A percentile compares a stretch with the other conserved stretches of the same genome.
Conservation (phyloP, 2,113 vertebrate genomes). For the Chloebia gouldiae region DNA sequence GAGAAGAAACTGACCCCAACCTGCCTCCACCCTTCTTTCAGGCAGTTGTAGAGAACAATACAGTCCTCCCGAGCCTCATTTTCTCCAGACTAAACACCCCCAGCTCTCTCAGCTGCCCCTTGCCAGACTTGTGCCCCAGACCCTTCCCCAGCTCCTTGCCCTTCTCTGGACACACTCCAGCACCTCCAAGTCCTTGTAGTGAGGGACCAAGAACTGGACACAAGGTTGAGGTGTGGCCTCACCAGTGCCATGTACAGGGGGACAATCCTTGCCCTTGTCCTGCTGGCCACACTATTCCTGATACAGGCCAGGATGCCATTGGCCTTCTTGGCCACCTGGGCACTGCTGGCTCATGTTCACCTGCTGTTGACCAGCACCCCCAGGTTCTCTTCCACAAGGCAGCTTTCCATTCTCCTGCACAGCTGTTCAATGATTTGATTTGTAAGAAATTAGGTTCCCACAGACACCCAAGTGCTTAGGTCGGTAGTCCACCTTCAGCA, state of each 20-base stretch:
- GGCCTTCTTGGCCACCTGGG: neutral
- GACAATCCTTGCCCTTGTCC: neutral
- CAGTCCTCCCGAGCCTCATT: too few species aligned
- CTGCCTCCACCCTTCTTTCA: neutral
- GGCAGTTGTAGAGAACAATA: neutral
- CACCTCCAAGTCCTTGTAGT: too few species aligned
- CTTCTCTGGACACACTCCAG: neutral
- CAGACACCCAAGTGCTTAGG: neutral
- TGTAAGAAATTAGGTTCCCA: neutral
- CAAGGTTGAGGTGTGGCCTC: rapidly evolving
- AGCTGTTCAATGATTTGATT: neutral
- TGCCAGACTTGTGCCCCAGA: neutral
- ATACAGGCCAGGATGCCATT: neutral
- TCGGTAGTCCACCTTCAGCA: neutral
- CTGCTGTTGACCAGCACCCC: neutral
- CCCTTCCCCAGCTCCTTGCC: neutral
- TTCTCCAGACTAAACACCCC: neutral
- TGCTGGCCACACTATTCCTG: neutral
- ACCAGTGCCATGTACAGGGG: neutral
- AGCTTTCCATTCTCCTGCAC: neutral
- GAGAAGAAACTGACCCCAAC: neutral
- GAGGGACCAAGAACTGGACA: neutral
- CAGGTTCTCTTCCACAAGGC: neutral
- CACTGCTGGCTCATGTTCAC: neutral
- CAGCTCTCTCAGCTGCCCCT: neutral